Percentiles rank a stretch among this genome's conserved stretches.
phyloP scores from a whole-genome alignment of 2,888 invertebrate species.

The Opisthograptis luteolata region DNA sequence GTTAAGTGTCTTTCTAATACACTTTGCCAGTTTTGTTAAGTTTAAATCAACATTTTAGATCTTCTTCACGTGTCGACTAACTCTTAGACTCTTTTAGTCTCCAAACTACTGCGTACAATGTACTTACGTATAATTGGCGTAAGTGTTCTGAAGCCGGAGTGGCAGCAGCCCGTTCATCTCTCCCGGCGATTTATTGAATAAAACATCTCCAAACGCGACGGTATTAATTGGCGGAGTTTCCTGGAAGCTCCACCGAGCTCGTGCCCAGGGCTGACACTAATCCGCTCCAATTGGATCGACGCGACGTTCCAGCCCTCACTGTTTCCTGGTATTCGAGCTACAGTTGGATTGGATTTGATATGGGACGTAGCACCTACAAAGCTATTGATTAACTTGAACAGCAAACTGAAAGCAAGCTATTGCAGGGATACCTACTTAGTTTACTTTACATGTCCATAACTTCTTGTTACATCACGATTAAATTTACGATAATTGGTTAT shows the following conservation, averaged over 20 bases:
- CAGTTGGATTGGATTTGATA: background rate
- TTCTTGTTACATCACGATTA: too few relatives aligned
- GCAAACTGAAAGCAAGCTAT: too few relatives aligned
- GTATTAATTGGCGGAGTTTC: slow-evolving; percentile 31
- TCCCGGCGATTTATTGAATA: slow-evolving; percentile 27
- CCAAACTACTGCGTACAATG: background rate
- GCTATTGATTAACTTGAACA: background rate
- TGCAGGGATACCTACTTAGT: background rate
- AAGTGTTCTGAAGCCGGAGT: background rate
- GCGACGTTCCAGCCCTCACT: background rate
- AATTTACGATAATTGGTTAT: too few relatives aligned
- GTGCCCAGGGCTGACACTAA: slow-evolving; percentile 29
- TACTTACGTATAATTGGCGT: background rate
- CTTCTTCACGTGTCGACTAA: too few relatives aligned
- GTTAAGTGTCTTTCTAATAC: too few relatives aligned
- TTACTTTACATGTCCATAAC: background rate
- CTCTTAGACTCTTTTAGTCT: too few relatives aligned
- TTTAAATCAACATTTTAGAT: too few relatives aligned
- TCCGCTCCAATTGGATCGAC: slow-evolving; percentile 3
- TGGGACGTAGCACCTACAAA: background rate
- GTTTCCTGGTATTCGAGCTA: background rate
- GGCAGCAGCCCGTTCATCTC: background rate
- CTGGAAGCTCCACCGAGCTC: slow-evolving; percentile 13
- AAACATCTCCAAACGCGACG: slow-evolving; percentile 31
- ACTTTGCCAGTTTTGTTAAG: too few relatives aligned